Percentiles rank a stretch among this genome's conserved stretches.
Evolutionary conservation across 2,888 invertebrate genomes (phyloP).

Genomic region (Scrobipalpa atriplicella): DNA sequence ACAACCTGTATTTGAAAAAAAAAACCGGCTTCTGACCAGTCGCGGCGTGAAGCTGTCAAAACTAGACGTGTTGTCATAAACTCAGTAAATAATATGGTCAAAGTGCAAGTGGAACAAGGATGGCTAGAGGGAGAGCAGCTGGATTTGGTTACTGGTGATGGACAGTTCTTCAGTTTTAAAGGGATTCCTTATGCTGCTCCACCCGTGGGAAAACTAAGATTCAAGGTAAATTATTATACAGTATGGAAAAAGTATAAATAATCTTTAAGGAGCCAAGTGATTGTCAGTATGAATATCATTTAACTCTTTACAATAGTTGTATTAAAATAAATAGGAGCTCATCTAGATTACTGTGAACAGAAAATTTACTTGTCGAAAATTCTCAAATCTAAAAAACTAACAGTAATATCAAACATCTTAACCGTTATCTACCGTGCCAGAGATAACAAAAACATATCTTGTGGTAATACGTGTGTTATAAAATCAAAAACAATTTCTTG

Average conservation of each 20-base stretch:
- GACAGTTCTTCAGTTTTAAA: slow-evolving; percentile 54
- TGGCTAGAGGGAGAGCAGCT: slow-evolving; percentile 46
- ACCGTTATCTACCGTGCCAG: too few relatives aligned
- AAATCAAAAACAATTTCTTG: too few relatives aligned
- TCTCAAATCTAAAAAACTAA: too few relatives aligned
- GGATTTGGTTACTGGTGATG: slow-evolving; percentile 40
- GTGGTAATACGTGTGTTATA: too few relatives aligned
- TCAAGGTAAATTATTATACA: slow-evolving; percentile 56
- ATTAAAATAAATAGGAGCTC: too few relatives aligned
- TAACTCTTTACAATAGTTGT: too few relatives aligned
- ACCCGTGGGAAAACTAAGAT: slow-evolving; percentile 71
- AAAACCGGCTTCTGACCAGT: not conserved
- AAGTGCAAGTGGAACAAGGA: slow-evolving; percentile 50
- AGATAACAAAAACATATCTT: too few relatives aligned
- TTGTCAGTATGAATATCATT: too few relatives aligned
- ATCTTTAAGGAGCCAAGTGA: not conserved
- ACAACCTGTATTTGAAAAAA: not conserved
- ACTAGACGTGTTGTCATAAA: not conserved
- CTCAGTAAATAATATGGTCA: slow-evolving; percentile 34
- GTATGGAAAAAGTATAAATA: not conserved
- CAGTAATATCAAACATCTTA: too few relatives aligned
- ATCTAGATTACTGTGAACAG: too few relatives aligned
- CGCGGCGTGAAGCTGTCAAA: not conserved
- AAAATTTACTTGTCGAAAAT: too few relatives aligned
- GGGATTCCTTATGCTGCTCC: slow-evolving; percentile 79